Conservation (phyloP, 2,113 vertebrate genomes). For the Paracanthobrama guichenoti region DNA sequence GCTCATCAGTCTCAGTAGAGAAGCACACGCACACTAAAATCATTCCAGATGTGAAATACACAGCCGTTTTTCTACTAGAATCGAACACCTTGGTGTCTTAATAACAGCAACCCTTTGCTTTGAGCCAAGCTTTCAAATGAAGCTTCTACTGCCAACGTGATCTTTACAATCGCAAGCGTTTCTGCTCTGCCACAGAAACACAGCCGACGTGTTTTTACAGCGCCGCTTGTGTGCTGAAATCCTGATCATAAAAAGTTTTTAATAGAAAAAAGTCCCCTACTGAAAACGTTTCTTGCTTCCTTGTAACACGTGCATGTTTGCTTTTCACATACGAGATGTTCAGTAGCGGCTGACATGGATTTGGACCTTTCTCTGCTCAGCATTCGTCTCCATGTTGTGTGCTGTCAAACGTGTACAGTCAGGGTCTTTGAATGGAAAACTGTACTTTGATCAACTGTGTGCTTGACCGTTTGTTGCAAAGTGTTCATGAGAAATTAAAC, state of each 20-base stretch:
- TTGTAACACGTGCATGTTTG: slow-evolving; percentile 15
- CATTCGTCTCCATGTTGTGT: slow-evolving; percentile 24
- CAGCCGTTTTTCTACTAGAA: slow-evolving; percentile 39
- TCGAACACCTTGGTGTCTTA: slow-evolving; percentile 56
- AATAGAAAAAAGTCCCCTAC: not conserved
- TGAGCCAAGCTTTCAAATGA: slow-evolving; percentile 16
- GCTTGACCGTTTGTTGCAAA: slow-evolving; percentile 27
- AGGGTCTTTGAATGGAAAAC: slow-evolving; percentile 4
- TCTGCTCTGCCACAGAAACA: not conserved
- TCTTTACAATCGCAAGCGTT: not conserved
- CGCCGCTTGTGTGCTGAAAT: not conserved
- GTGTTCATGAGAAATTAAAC: slow-evolving; percentile 38
- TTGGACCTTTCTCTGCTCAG: not conserved
- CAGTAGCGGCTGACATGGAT: not conserved
- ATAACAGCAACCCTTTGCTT: slow-evolving; percentile 4
- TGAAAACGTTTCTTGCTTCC: not conserved
- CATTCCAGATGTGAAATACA: slow-evolving; percentile 45
- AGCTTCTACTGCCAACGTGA: slow-evolving; percentile 46
- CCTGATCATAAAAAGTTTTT: not conserved
- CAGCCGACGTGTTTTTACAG: not conserved
- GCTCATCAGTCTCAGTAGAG: not conserved
- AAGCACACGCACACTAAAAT: slow-evolving; percentile 7
- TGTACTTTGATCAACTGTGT: slow-evolving; percentile 26
- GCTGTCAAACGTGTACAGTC: not conserved
- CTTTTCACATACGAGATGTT: not conserved